phyloP scores from a whole-genome alignment of 2,113 vertebrate species.

The Ctenomys sociabilis region DNA sequence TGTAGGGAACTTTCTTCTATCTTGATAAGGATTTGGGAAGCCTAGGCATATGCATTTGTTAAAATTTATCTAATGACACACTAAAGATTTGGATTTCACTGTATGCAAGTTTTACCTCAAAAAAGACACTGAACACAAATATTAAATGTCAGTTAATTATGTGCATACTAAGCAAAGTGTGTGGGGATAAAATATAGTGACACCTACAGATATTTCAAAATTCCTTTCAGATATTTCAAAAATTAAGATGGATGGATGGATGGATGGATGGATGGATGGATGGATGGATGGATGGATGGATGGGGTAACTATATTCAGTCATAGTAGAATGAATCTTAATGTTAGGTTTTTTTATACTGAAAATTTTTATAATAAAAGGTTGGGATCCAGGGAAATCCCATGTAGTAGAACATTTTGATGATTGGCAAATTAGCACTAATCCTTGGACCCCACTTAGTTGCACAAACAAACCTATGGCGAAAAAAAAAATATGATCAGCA shows the following conservation, averaged over 20 bases:
- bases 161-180: background rate
- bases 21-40: background rate
- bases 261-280: background rate
- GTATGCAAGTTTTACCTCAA: background rate
- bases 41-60: background rate
- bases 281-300: background rate
- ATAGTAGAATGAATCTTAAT: background rate
- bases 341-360: conserved; percentile 30
- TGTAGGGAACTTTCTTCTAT: background rate
- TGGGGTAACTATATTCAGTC: background rate
- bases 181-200: background rate
- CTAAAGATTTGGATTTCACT: conserved; percentile 33
- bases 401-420: background rate
- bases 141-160: conserved; percentile 14
- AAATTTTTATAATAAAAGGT: conserved; percentile 35
- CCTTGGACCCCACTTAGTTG: background rate
- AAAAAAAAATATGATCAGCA: background rate
- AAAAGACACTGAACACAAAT: background rate
- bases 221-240: conserved; percentile 39
- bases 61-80: conserved; percentile 18
- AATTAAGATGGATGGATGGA: background rate
- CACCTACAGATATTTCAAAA: background rate
- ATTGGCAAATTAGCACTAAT: conserved; percentile 26
- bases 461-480: background rate
- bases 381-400: background rate